Base-by-base conservation (phyloP, 2,888 invertebrate genomes). In the Parasteatoda lunata region DNA sequence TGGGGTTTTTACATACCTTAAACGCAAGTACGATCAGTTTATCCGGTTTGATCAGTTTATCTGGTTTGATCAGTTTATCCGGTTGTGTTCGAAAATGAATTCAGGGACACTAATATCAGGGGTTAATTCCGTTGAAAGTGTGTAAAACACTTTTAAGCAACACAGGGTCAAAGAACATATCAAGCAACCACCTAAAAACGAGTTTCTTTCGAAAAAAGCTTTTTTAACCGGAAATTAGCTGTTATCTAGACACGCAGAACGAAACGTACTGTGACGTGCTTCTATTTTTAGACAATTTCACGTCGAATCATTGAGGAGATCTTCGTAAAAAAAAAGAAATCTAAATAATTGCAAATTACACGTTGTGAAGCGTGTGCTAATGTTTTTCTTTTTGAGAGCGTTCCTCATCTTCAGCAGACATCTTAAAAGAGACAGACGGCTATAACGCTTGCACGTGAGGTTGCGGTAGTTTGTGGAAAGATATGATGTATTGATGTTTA, bases 401-500 rank as follows among this genome's bases (percentile, higher is more conserved):
- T 30, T 8, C 15, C 66, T 66, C 15, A 66, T 66, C 66, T n/a
- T n/a, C 64, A n/a, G 66, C 66, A 66, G 66, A 66, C 66, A 66
- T 66, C 30, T 66, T 30, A 66, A n/a, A n/a, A n/a, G 13, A n/a
- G 66, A 30, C 15, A 66, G 66, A 66, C 66, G 15, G 54, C 13
- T 13, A 8, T 54, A 54, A 66, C 66, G 66, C 9, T n/a, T 15
- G 66, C 66, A 30, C 66, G 66, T 66, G 66, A 7, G 15, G 13
- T 13, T 48, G 70, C 47, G 70, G 70, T 7, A 13, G 9, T 30
- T 30, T n/a, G 66, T 15, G n/a, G 66, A 30, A 66, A 47, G 48
- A 13, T 9, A 48, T 70, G 70, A 70, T 70, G 70, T 48, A 70
- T 48, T 45, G 70, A 13, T 70, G 70, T 70, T 70, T 70, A 48